Evolutionary conservation across 1,140 invertebrate genomes (phyloP), one percentile per base, ranked within the genome.

Genomic region (Drosophila sechellia): DNA sequence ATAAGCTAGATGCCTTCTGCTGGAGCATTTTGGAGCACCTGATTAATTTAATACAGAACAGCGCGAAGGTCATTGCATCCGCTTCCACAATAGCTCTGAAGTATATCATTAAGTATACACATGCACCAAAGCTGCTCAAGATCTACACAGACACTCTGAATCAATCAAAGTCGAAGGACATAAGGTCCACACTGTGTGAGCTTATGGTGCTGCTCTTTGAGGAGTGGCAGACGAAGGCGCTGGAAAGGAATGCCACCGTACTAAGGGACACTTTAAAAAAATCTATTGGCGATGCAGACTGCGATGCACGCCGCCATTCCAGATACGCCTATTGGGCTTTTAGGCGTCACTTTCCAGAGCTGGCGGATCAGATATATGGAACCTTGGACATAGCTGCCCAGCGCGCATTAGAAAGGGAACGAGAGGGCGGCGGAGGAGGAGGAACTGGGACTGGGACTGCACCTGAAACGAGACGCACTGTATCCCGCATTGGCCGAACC

Each of bases 51-150:
- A 97, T 99, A 92, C 97, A 97, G 86, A 99, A 99, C 93, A 97
- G 97, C 87, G 98, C 98, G 75, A 99, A 99, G 94, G 96, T 99
- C 56, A 97, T 99, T 93, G 96, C 98, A 8, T 96, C 97, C 10
- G 96, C 98, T 10, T 97, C 97, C 35, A 94, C 95, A 11, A 95
- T 98, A 48, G 95, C 96, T 43, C 95, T 99, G 27, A 94, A 96
- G 13, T 99, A 98, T 93, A 97, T 99, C 22, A 96, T 99, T 48
- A 95, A 95, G 86, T 95, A 98, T 93, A 97, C 97, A 20, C 97
- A 98, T 91, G 95, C 95, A 80, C 95, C 95, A 37, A 94, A 98
- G 61, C 94, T 99, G 37, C 95, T 99, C 63, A 97, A 97, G 49
- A 96, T 98, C 71, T 95, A 99, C n/a, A 95, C 95, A 2, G 93